A percentile compares a stretch with the other conserved stretches of the same genome.
Evolutionary conservation across 2,888 invertebrate species (phyloP).

Genomic region (Mythimna impura): DNA sequence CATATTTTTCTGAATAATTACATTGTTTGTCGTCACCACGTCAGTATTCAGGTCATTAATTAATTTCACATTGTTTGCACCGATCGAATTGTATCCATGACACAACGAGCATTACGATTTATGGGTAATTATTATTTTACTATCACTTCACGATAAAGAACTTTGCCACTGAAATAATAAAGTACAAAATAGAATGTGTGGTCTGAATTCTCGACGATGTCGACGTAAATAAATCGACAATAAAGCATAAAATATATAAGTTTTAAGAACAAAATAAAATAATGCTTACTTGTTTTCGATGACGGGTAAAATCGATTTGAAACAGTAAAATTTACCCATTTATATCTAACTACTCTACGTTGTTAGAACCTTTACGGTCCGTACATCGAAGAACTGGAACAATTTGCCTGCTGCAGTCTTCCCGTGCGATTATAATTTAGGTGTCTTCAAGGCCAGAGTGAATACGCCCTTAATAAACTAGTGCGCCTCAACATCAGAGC

Average conservation of each 20-base stretch:
- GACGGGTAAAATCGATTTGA: not conserved
- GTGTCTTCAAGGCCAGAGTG: too few relatives aligned
- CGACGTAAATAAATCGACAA: slow-evolving; percentile 16
- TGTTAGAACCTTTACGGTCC: too few relatives aligned
- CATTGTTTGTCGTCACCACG: not conserved
- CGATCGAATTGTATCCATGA: slow-evolving; percentile 39
- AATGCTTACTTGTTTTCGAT: not conserved
- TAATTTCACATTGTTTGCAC: slow-evolving; percentile 35
- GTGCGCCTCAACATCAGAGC: too few relatives aligned
- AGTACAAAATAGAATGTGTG: not conserved
- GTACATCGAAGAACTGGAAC: too few relatives aligned
- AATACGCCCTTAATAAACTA: too few relatives aligned
- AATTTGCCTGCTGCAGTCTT: too few relatives aligned
- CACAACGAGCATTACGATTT: slow-evolving; percentile 37
- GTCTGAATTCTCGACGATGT: slow-evolving; percentile 1
- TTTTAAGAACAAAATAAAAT: slow-evolving; percentile 3
- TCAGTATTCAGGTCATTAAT: slow-evolving; percentile 42
- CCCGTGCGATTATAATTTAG: too few relatives aligned
- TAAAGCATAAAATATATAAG: slow-evolving; percentile 1
- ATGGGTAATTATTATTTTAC: slow-evolving; percentile 15
- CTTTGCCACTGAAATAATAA: not conserved
- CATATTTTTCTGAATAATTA: not conserved
- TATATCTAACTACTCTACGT: too few relatives aligned
- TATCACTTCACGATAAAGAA: not conserved
- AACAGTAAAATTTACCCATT: not conserved